Percentiles rank a stretch among this genome's conserved stretches.
These are phyloP conservation scores for Batillaria attramentaria DNA, from an alignment of 1,140 invertebrate species.

Conservation along the genomic window DNA sequence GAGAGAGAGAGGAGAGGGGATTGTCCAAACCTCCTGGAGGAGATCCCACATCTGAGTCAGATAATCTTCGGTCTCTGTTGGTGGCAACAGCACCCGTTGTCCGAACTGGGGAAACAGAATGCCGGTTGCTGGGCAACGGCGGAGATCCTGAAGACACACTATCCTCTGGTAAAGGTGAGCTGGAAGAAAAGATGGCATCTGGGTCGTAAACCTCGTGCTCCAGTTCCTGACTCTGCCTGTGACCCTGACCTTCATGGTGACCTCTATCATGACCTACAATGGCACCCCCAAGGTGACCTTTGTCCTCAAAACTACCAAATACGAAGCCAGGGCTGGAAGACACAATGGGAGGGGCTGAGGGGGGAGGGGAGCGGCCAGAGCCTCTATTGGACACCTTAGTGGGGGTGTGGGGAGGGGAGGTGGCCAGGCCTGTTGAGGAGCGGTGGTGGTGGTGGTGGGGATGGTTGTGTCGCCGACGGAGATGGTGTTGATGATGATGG, in stretches of 20 bases:
- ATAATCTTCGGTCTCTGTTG: constrained; percentile 78
- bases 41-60: constrained; percentile 93
- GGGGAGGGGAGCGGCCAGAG: constrained; percentile 9
- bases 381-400: not conserved
- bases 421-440: constrained; percentile 9
- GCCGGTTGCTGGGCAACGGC: constrained; percentile 47
- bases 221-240: not conserved
- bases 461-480: constrained; percentile 9
- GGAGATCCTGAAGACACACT: constrained; percentile 1
- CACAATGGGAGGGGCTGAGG: not conserved
- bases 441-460: constrained; percentile 18
- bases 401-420: constrained; percentile 14
- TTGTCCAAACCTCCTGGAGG: constrained; percentile 87
- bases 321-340: constrained; percentile 7
- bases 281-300: not conserved
- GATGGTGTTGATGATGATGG: constrained; percentile 25
- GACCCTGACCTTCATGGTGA: not conserved
- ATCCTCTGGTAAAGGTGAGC: constrained; percentile 1
- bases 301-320: constrained; percentile 20
- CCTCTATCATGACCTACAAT: not conserved
- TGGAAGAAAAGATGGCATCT: constrained; percentile 20
- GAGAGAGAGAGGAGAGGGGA: not conserved
- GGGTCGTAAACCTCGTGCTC: not conserved
- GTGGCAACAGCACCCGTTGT: constrained; percentile 8
- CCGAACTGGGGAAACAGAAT: constrained; percentile 21